phyloP scores from a whole-genome alignment of 2,888 invertebrate species.

The Tineola bisselliella region DNA sequence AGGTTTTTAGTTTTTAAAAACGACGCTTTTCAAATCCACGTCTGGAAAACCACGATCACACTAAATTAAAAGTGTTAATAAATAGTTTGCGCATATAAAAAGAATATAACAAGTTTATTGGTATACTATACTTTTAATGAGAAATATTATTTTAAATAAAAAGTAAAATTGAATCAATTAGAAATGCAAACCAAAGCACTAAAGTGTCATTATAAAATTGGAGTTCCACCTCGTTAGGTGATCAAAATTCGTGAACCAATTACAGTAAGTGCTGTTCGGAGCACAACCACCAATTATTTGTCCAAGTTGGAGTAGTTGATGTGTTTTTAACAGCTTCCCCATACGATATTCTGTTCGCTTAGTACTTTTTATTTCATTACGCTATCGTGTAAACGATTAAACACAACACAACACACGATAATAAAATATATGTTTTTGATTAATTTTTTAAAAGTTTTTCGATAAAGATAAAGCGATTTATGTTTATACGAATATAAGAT shows the following conservation, averaged over 20 bases:
- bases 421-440: background rate
- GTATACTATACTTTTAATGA: no score
- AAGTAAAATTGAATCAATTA: background rate
- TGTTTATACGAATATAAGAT: no score
- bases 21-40: no score
- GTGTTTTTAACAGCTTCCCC: slow-evolving; percentile 40
- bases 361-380: slow-evolving; percentile 20
- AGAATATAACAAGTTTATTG: no score
- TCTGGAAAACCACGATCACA: no score
- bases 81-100: no score
- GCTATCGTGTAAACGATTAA: background rate
- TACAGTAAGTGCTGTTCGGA: slow-evolving; percentile 25
- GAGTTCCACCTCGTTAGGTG: slow-evolving; percentile 8
- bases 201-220: background rate
- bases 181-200: background rate
- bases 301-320: slow-evolving; percentile 26
- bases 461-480: no score
- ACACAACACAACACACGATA: no score
- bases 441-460: no score
- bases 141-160: no score
- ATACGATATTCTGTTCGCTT: slow-evolving; percentile 22
- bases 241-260: slow-evolving; percentile 18
- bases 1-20: no score
- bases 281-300: slow-evolving; percentile 17
- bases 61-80: no score